A percentile compares a stretch with the other conserved stretches of the same genome.
phyloP scores from a whole-genome alignment of 37 sponge, comb jelly and placozoan genomes.

The Ephydatia muelleri region DNA sequence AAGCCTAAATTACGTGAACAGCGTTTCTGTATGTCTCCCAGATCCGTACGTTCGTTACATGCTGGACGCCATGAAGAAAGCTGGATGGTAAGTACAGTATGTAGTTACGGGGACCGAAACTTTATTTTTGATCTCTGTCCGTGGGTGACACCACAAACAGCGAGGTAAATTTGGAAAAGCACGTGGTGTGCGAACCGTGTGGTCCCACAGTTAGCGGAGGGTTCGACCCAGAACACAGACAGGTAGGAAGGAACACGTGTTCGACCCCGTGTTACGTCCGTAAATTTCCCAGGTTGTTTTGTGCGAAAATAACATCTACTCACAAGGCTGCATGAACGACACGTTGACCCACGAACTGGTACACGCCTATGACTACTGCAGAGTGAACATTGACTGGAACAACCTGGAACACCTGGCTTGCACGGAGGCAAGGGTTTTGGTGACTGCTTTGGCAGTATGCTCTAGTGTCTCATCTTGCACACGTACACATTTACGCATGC shows the following conservation, averaged over 20 bases:
- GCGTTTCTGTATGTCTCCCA: background rate
- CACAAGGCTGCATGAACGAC: slow-evolving; percentile 82
- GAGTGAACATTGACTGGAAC: slow-evolving; percentile 80
- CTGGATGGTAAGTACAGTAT: slow-evolving; percentile 72
- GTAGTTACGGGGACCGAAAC: background rate
- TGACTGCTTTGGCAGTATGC: no score
- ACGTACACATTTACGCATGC: no score
- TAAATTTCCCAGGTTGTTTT: slow-evolving; percentile 68
- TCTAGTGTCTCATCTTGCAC: no score
- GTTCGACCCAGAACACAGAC: slow-evolving; percentile 62
- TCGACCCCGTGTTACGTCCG: background rate
- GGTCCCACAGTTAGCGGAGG: slow-evolving; percentile 81
- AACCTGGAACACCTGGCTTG: slow-evolving; percentile 90
- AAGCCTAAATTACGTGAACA: no score
- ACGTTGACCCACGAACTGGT: slow-evolving; percentile 91
- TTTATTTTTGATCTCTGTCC: background rate
- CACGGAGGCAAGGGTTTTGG: slow-evolving; percentile 56
- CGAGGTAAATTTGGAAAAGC: slow-evolving; percentile 76
- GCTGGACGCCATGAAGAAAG: slow-evolving; percentile 86
- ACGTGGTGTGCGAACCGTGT: slow-evolving; percentile 94
- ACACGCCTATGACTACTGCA: slow-evolving; percentile 86
- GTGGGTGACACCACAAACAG: slow-evolving; percentile 24
- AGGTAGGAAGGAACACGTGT: slow-evolving; percentile 38
- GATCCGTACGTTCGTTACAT: slow-evolving; percentile 84
- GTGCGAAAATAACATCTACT: slow-evolving; percentile 91